These are phyloP conservation scores for Channa maculata DNA, from an alignment of 2,113 vertebrate genomes.

Conservation along the genomic window DNA sequence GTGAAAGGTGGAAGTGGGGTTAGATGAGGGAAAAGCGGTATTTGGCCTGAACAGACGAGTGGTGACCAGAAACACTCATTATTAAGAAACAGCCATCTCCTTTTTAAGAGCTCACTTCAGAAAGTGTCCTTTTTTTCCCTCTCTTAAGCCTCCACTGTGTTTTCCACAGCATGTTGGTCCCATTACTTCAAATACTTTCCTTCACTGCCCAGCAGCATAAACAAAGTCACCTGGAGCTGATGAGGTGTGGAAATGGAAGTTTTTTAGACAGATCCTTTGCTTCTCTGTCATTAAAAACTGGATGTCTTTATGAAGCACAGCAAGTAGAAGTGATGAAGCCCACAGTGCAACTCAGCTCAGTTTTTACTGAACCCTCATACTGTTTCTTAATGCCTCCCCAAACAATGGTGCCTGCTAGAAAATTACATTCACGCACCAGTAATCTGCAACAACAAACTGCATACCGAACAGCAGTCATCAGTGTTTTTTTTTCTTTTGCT, in stretches of 20 bases:
- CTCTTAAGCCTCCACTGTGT: background rate
- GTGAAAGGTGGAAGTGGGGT: constrained; percentile 13
- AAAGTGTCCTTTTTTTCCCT: background rate
- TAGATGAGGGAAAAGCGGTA: background rate
- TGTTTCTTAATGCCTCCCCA: too few relatives aligned
- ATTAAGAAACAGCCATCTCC: constrained; percentile 20
- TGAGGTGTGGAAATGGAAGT: background rate
- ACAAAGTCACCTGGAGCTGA: background rate
- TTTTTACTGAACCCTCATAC: too few relatives aligned
- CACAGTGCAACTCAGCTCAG: too few relatives aligned
- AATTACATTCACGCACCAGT: too few relatives aligned
- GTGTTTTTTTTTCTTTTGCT: too few relatives aligned
- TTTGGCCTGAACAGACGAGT: constrained; percentile 4
- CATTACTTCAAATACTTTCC: background rate
- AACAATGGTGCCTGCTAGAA: too few relatives aligned
- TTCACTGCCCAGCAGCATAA: background rate
- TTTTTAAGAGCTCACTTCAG: background rate
- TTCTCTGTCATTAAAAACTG: background rate
- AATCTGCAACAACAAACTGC: too few relatives aligned
- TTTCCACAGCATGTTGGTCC: background rate
- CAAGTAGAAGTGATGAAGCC: background rate
- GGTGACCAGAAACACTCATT: constrained; percentile 4
- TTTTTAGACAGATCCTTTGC: background rate
- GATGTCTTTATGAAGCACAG: background rate
- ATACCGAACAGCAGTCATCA: too few relatives aligned